Percentiles rank a stretch among this genome's conserved stretches.
phyloP scores from a whole-genome alignment of 1,140 invertebrate species.

The Pararge aegeria region DNA sequence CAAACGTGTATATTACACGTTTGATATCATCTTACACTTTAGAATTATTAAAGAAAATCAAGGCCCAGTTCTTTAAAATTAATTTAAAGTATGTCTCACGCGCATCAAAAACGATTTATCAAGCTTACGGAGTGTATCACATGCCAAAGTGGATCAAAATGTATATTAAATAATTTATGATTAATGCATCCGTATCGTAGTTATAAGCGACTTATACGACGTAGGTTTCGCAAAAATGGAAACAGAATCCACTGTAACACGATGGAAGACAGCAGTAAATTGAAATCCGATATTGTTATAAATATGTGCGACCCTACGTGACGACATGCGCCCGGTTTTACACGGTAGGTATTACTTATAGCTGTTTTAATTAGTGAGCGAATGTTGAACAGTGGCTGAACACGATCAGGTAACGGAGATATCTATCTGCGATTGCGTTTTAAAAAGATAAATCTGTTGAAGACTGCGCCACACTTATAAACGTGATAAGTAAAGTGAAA shows the following conservation, averaged over 20 bases:
- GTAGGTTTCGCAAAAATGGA: background rate
- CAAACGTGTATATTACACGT: too few species aligned
- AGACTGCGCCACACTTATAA: too few species aligned
- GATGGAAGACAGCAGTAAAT: constrained; percentile 47
- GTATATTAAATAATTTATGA: too few species aligned
- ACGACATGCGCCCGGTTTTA: constrained; percentile 49
- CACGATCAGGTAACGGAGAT: background rate
- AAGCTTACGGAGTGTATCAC: too few species aligned
- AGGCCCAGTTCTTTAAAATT: too few species aligned
- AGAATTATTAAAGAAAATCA: too few species aligned
- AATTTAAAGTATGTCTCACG: too few species aligned
- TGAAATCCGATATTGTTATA: constrained; percentile 63
- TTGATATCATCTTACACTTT: too few species aligned
- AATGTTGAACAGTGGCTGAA: constrained; percentile 5
- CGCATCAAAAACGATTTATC: too few species aligned
- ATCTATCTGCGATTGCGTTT: background rate
- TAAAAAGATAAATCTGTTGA: background rate
- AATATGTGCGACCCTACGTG: constrained; percentile 52
- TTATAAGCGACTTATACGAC: background rate
- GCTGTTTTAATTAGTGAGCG: constrained; percentile 29
- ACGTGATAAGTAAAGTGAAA: too few species aligned
- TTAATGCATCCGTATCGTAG: background rate
- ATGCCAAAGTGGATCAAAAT: too few species aligned
- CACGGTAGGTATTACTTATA: constrained; percentile 36
- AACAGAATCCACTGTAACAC: constrained; percentile 14